Evolutionary conservation across 2,113 vertebrate genomes (phyloP), one percentile per base, ranked within the genome.

Genomic region (Dicrurus megarhynchus): DNA sequence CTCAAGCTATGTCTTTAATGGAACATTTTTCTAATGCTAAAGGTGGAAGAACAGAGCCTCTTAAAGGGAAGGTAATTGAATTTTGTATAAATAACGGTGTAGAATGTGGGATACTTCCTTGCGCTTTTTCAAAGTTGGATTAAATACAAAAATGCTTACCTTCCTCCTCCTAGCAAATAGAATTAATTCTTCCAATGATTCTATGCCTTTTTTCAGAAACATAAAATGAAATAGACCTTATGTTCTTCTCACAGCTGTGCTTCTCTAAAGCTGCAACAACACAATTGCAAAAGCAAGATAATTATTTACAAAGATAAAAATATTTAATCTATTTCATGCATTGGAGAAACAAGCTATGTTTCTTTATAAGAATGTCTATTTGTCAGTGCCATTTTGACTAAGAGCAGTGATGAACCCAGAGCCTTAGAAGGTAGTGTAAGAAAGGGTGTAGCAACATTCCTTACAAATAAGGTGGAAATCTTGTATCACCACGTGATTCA

Each of bases 161-260:
- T 76, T 65, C 64, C 60, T 82, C 16, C 27, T 78, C 41, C 85
- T 85, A 89, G 83, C 14, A 75, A 86, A 68, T 37, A 46, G 23
- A n/a, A 39, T 78, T 56, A 42, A 26, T 85, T 70, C 4, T 81
- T 81, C 16, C 93, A 77, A 82, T 93, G 84, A 77, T 27, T 69
- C 28, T 53, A 35, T 60, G 42, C 47, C 13, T 84, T 28, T 84
- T 88, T 75, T 47, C 61, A 82, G 59, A 94, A 86, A 86, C 16
- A 84, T 87, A 89, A 87, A 80, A 88, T 86, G 17, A 95, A 96
- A 89, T 93, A 87, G 89, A 84, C 4, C 28, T 92, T 35, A 8
- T n/a, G 13, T 19, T 60, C n/a, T 61, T 76, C 35, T 83, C 33
- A 32, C 5, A 75, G 37, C 14, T 82, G 6, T 46, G 20, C 33